phyloP scores from a whole-genome alignment of 2,797 vertebrate species.

The Alcedo quadribrachys region DNA sequence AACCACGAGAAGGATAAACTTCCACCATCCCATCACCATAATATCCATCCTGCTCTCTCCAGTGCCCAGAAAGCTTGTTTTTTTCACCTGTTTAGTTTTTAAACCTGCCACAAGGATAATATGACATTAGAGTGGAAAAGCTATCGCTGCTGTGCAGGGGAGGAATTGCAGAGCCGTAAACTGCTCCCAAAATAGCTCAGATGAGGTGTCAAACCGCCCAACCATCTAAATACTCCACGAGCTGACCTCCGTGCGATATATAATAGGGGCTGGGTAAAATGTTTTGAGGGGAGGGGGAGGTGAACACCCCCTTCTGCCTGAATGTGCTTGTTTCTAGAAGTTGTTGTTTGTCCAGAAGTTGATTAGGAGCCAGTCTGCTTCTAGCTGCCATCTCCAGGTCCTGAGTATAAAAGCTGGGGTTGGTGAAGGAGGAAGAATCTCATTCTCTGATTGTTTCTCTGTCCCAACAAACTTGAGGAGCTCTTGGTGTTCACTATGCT shows the following conservation, averaged over 20 bases:
- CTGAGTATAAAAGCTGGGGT: neutral
- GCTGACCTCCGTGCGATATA: conserved; percentile 49
- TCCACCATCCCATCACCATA: neutral
- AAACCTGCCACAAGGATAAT: conserved; percentile 61
- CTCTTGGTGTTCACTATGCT: neutral
- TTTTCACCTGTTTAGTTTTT: conserved; percentile 71
- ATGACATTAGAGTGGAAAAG: conserved; percentile 70
- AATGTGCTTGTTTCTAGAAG: conserved; percentile 8
- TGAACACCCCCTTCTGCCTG: neutral
- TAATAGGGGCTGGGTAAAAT: conserved; percentile 39
- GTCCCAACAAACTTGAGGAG: fast-evolving
- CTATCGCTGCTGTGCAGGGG: conserved; percentile 49
- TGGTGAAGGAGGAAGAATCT: neutral
- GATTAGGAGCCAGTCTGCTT: neutral
- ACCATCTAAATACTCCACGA: conserved; percentile 43
- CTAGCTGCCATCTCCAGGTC: conserved; percentile 2
- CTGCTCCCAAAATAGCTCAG: conserved; percentile 72
- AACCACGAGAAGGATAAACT: neutral
- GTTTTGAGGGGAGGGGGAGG: neutral
- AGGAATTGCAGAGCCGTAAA: conserved; percentile 70
- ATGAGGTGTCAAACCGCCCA: conserved; percentile 69
- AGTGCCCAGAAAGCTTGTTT: conserved; percentile 49
- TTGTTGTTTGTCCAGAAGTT: neutral
- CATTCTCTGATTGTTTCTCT: neutral
- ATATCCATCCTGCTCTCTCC: neutral